These are phyloP conservation scores for Nymphalis c-album DNA, from an alignment of 2,888 invertebrate genomes.

Conservation along the genomic window DNA sequence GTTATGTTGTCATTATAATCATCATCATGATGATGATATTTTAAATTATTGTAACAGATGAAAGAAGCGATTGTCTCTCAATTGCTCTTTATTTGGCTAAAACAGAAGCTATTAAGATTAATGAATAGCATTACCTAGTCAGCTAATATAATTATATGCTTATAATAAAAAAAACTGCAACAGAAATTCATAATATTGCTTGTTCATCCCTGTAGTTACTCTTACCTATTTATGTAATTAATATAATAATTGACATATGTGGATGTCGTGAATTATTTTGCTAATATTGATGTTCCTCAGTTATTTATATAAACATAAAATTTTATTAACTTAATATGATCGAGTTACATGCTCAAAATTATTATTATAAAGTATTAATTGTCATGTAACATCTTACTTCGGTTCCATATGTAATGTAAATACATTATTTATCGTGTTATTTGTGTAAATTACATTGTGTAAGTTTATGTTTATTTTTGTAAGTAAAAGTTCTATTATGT, in stretches of 20 bases:
- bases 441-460: slow-evolving; percentile 55
- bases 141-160: slow-evolving; percentile 54
- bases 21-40: slow-evolving; percentile 14
- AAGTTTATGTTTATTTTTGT: slow-evolving; percentile 64
- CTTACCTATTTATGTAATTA: slow-evolving; percentile 41
- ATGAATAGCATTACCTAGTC: slow-evolving; percentile 63
- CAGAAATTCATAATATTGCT: slow-evolving; percentile 38
- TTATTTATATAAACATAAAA: slow-evolving; percentile 35
- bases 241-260: slow-evolving; percentile 41
- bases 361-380: slow-evolving; percentile 26
- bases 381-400: slow-evolving; percentile 26
- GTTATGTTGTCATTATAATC: background rate
- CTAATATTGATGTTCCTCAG: slow-evolving; percentile 44
- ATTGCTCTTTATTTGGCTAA: slow-evolving; percentile 51
- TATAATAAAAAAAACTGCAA: slow-evolving; percentile 37
- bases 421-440: slow-evolving; percentile 60
- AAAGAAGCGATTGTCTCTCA: slow-evolving; percentile 36
- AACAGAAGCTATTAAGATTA: slow-evolving; percentile 50
- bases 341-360: slow-evolving; percentile 37
- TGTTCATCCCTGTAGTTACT: slow-evolving; percentile 38
- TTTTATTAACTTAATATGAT: slow-evolving; percentile 30
- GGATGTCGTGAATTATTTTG: slow-evolving; percentile 42
- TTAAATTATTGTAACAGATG: slow-evolving; percentile 30
- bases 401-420: slow-evolving; percentile 49
- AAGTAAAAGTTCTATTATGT: slow-evolving; percentile 73